Evolutionary conservation across 2,888 invertebrate species (phyloP), one percentile per base, ranked within the genome.

Genomic region (Morpho achilles): DNA sequence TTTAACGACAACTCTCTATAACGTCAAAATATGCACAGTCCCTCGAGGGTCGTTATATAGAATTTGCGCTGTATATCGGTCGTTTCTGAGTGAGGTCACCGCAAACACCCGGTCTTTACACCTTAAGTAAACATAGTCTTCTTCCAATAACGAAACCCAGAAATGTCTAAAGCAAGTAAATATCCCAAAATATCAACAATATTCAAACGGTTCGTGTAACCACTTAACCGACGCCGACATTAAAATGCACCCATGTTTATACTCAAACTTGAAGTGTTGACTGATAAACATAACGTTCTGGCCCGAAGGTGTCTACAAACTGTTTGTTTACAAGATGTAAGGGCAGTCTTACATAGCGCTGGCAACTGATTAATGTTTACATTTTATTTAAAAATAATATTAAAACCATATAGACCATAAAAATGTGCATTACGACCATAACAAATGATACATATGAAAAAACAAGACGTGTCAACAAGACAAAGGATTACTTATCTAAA

Each of bases 241-340:
- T 46, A 48, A 59, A 59, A 47, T 56, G 59, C 49, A 41, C 47
- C 44, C 51, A 50, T 61, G 63, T 63, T 59, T 63, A 59, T 43
- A 48, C 42, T 61, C 50, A 50, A 42, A 46, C 42, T 47, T 45
- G 48, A 59, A 55, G 56, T 62, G 60, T 52, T 62, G 60, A 60
- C 59, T 60, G 66, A 66, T 66, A 64, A 62, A 64, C 62, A 66
- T 59, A 59, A 64, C 58, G 55, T 54, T 48, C 50, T 58, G 58
- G 64, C 57, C 59, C 58, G 59, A 55, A 63, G 62, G 62, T 64
- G 64, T 66, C 64, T 58, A 62, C 58, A 59, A 51, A 56, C 58
- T 53, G 59, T 63, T 59, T 66, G 64, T 62, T 66, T 64, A 64
- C 58, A 47, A 59, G 45, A 58, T 46, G 2, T 58, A 47, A 59